Percentiles rank a stretch among this genome's conserved stretches.
Conservation (phyloP, 1,140 invertebrate species). For the Drosophila mayri region DNA sequence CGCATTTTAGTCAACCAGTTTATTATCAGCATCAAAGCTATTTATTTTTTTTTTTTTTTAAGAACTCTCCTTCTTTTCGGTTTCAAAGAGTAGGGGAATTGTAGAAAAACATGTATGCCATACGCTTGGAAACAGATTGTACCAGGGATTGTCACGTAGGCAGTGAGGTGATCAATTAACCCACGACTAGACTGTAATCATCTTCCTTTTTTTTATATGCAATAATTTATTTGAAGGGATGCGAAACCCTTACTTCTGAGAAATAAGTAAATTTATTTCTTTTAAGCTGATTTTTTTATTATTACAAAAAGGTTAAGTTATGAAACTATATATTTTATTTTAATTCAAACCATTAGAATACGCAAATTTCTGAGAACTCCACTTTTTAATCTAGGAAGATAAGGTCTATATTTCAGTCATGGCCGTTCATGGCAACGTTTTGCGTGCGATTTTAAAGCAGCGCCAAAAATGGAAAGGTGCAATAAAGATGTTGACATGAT, state of each 20-base stretch:
- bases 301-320: not conserved
- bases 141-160: constrained; percentile 27
- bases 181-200: not conserved
- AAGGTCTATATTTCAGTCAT: constrained; percentile 41
- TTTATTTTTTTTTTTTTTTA: constrained; percentile 53
- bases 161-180: constrained; percentile 26
- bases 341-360: not conserved
- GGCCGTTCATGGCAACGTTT: constrained; percentile 56
- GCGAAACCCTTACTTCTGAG: no score
- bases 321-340: no score
- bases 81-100: constrained; percentile 55
- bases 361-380: not conserved
- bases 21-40: constrained; percentile 59
- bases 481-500: constrained; percentile 62
- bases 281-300: not conserved
- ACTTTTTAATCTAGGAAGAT: constrained; percentile 3
- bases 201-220: not conserved
- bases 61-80: constrained; percentile 43
- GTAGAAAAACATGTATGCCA: not conserved
- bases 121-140: constrained; percentile 33
- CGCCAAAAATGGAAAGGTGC: constrained; percentile 64
- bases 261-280: not conserved
- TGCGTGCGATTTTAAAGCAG: constrained; percentile 35
- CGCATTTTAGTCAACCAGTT: constrained; percentile 81
- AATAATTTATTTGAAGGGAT: not conserved